Evolutionary conservation across 1,140 invertebrate species (phyloP), one percentile per base, ranked within the genome.

Genomic region (Zaprionus africanus): DNA sequence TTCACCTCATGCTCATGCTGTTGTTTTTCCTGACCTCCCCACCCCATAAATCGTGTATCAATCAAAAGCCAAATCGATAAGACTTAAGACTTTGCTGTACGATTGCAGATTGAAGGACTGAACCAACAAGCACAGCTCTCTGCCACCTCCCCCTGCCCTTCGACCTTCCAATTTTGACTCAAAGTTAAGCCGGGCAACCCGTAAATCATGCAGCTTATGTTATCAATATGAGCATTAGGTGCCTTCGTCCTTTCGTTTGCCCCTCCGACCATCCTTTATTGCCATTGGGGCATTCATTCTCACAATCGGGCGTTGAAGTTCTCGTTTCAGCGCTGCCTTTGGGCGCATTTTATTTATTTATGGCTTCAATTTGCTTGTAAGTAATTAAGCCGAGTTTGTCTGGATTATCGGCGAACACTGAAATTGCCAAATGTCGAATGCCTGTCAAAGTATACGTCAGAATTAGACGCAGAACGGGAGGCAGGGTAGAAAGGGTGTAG

Each of bases 1-100:
- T 49, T 3, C 46, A 22, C 11, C 9, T 26, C 13, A 60, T 36
- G 4, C 41, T 60, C 38, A n/a, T 26, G n/a, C 36, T 41, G 7
- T 62, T 17, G n/a, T 24, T 28, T 7, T 46, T 26, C 36, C 34
- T 24, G 31, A 34, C 17, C 17, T 24, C 34, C 78, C n/a, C 9
- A 11, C 17, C 17, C 24, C 34, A 69, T 11, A 61, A 75, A 51
- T 82, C 64, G 61, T 66, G 83, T 85, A 88, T 88, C 85, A 88
- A 88, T 88, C 85, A 88, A 90, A 90, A 88, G 81, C 82, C 78
- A 85, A 88, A 88, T 88, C 85, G 85, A 88, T 88, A 81, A 22
- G 85, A 72, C 79, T 88, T 88, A 77, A 71, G 76, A 60, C 76
- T 51, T 46, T 41, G 62, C 38, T 68, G 60, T 61, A 58, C 28